Conservation (phyloP, 2,113 vertebrate genomes). For the Hiodon tergisus region DNA sequence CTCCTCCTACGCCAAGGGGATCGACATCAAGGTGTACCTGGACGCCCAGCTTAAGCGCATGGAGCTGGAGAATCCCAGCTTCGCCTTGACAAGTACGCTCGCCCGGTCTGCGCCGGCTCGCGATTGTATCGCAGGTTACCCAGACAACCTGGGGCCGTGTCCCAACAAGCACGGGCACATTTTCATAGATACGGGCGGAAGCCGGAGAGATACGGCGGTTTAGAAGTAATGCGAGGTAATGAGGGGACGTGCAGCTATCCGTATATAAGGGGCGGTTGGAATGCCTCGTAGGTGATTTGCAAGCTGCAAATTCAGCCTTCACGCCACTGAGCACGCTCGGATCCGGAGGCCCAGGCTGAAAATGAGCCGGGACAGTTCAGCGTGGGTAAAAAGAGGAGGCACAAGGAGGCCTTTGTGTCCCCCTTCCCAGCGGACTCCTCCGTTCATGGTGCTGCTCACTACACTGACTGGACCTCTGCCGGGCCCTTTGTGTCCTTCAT, state of each 20-base stretch:
- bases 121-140: neutral
- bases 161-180: no score
- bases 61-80: constrained; percentile 96
- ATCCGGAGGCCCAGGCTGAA: neutral
- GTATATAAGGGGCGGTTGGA: neutral
- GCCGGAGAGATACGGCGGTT: no score
- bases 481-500: neutral
- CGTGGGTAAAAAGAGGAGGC: neutral
- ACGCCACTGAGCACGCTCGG: neutral
- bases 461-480: neutral
- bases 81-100: constrained; percentile 88
- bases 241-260: no score
- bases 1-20: constrained; percentile 81
- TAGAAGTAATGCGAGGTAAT: no score
- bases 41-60: constrained; percentile 90
- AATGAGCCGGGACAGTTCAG: neutral
- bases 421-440: neutral
- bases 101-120: neutral
- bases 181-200: no score
- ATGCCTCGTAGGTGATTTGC: constrained; percentile 15
- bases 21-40: constrained; percentile 96
- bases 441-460: neutral
- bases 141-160: neutral
- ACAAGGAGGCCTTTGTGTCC: constrained; percentile 21
- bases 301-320: neutral